Conservation (phyloP, 2,797 vertebrate genomes). For the Pachyuromys duprasi region DNA sequence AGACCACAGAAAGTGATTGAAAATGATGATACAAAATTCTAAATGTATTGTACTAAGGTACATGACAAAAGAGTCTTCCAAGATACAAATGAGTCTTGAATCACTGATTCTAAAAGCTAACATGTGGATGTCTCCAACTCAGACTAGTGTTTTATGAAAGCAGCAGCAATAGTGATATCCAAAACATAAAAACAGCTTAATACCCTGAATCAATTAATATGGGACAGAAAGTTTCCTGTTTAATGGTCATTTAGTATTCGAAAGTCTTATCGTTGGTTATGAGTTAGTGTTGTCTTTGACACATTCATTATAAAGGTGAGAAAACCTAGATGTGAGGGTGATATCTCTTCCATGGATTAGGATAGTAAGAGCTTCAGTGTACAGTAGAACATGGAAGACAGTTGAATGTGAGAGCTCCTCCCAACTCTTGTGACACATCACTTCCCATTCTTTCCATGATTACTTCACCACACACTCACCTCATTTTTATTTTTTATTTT, state of each 20-base stretch:
- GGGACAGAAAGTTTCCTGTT: neutral
- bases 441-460: neutral
- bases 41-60: neutral
- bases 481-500: neutral
- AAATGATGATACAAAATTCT: neutral
- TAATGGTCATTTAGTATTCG: neutral
- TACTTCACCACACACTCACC: neutral
- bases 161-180: neutral
- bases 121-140: neutral
- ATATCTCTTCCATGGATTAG: neutral
- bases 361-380: neutral
- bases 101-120: neutral
- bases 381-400: neutral
- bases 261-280: neutral
- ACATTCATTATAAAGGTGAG: neutral
- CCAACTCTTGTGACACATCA: accelerated
- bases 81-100: neutral
- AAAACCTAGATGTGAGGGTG: neutral
- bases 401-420: neutral
- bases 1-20: neutral
- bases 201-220: neutral
- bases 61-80: neutral
- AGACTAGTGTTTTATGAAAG: neutral
- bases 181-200: neutral
- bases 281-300: neutral